Base-by-base conservation (phyloP, 2,113 vertebrate genomes). In the Aramus guarauna region DNA sequence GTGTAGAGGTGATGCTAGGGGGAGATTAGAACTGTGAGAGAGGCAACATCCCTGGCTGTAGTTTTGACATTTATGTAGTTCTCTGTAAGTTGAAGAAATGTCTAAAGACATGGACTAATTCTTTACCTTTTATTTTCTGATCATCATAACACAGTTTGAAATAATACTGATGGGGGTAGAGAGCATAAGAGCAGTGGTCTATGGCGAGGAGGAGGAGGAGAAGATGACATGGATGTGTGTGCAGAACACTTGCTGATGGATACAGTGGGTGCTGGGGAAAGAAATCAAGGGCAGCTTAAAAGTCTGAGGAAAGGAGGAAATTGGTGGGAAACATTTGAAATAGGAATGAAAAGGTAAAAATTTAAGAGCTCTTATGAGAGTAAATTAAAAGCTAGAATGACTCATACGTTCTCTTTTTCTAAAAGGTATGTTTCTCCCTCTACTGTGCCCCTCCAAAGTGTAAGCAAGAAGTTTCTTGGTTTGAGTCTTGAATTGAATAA, bases 401-500 rank as follows among this genome's bases (percentile, higher is more conserved):
- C 39, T 41, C 11, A 41, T 41, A 41, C 5, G 39, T 41, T 41
- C 39, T 41, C 11, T 41, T 41, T 41, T 41, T 41, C 39, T 41
- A 41, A 41, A 41, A 41, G 39, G 39, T 41, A 41, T 41, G 39
- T 64, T 58, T 53, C 6, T 52, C 0, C 11, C 3, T 60, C 29
- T 9, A 4, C 27, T 36, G 21, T 34, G 22, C 6, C 5, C 9
- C 4, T 48, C 32, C 1, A 0, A 4, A n/a, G 18, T 15, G 11
- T 68, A 53, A 85, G 32, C 60, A 41, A 11, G 14, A 86, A 68
- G 9, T 29, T 77, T 23, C 12, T 77, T 71, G 8, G 10, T 59
- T 79, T 67, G 50, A 43, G 12, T 68, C 36, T 53, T 66, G 16
- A 15, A 1, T 0, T 37, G n/a, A 73, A 58, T 71, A 55, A 32